Percentiles rank a stretch among this genome's conserved stretches.
These are phyloP conservation scores for Mystacornis crossleyi DNA, from an alignment of 2,113 vertebrate species.

Conservation along the genomic window DNA sequence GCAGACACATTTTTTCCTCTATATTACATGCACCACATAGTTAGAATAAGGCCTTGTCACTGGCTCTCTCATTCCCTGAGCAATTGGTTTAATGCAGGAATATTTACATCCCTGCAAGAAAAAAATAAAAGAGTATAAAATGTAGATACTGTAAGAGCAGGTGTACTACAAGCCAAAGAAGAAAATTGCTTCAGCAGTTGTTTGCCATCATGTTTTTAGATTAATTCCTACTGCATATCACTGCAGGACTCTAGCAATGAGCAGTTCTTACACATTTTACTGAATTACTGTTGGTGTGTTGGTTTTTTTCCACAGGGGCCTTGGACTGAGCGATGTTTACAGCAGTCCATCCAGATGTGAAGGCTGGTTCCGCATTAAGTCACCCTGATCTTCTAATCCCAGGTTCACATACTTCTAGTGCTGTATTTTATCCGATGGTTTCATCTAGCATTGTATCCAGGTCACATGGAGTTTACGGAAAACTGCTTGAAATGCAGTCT, in stretches of 20 bases:
- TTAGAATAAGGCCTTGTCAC: neutral
- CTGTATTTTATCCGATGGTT: neutral
- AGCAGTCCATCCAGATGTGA: slow-evolving; percentile 29
- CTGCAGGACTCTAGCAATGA: neutral
- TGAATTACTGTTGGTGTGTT: neutral
- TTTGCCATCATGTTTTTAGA: neutral
- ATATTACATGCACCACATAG: neutral
- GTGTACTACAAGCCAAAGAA: neutral
- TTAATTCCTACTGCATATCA: neutral
- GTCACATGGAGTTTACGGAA: slow-evolving; percentile 42
- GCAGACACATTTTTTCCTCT: neutral
- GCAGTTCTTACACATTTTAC: neutral
- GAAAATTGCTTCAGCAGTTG: neutral
- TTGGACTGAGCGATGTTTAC: neutral
- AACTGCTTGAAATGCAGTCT: slow-evolving; percentile 29
- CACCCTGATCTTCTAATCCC: slow-evolving; percentile 46
- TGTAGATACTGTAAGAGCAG: neutral
- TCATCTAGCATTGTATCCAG: slow-evolving; percentile 30
- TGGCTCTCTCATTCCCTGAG: neutral
- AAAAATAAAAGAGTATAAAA: neutral
- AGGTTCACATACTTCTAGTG: neutral
- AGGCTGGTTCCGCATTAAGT: slow-evolving; percentile 26
- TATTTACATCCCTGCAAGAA: neutral
- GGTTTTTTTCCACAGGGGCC: neutral
- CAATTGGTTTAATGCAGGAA: neutral